Conservation (phyloP, 2,797 vertebrate genomes). For the Artibeus lituratus region DNA sequence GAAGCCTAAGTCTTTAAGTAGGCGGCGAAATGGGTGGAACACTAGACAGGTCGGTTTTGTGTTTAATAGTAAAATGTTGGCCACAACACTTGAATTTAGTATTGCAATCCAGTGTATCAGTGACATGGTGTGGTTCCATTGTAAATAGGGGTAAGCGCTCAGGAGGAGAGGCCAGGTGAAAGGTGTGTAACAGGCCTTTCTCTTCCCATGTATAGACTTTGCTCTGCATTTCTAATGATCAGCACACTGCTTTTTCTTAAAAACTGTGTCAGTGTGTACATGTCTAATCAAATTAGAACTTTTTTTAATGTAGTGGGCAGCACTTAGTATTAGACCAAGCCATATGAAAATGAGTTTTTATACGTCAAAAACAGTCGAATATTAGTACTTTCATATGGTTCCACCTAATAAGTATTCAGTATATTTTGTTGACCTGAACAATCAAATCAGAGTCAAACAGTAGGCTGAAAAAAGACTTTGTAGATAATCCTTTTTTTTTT, state of each 20-base stretch:
- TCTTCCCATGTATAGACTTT: background rate
- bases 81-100: background rate
- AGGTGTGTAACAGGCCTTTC: background rate
- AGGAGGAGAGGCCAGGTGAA: background rate
- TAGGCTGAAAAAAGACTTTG: background rate
- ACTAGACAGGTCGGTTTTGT: background rate
- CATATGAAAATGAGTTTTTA: background rate
- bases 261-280: background rate
- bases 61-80: constrained; percentile 44
- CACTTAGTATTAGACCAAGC: background rate
- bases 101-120: background rate
- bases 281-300: background rate
- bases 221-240: background rate
- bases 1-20: constrained; percentile 18
- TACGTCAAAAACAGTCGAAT: background rate
- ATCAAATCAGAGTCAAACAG: background rate
- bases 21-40: background rate
- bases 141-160: background rate
- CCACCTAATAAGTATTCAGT: background rate
- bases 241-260: background rate
- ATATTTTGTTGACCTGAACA: background rate
- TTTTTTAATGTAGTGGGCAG: background rate
- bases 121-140: background rate
- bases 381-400: background rate
- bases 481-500: background rate